These are phyloP conservation scores for Spodoptera picta DNA, from an alignment of 2,888 invertebrate genomes.

Conservation along the genomic window DNA sequence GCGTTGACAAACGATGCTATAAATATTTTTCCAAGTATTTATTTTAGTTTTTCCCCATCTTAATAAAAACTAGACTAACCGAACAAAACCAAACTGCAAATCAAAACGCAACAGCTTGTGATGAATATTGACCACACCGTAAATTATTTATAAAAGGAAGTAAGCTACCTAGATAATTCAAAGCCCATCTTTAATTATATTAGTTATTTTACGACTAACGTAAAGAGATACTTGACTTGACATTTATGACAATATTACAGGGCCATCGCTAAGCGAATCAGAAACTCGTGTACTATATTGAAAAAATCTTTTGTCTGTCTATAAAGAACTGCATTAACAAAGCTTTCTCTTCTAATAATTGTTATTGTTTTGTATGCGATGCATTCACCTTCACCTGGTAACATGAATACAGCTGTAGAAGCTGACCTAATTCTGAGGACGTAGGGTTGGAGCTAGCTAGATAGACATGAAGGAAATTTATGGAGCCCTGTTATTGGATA, in stretches of 20 bases:
- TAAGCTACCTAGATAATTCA: too few relatives aligned
- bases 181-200: too few relatives aligned
- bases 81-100: too few relatives aligned
- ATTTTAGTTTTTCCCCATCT: conserved; percentile 1
- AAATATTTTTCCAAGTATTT: neutral
- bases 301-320: neutral
- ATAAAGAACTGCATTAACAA: conserved; percentile 27
- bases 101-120: too few relatives aligned
- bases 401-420: conserved; percentile 47
- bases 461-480: conserved; percentile 1
- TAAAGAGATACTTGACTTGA: too few relatives aligned
- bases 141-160: too few relatives aligned
- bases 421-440: conserved; percentile 50
- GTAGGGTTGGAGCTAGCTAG: conserved; percentile 38
- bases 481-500: neutral
- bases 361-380: conserved; percentile 46
- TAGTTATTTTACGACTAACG: too few relatives aligned
- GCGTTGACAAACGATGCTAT: neutral
- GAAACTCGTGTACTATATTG: too few relatives aligned
- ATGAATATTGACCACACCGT: too few relatives aligned
- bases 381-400: conserved; percentile 56
- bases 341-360: conserved; percentile 34
- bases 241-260: too few relatives aligned
- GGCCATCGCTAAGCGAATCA: too few relatives aligned
- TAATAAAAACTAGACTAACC: neutral